phyloP scores from a whole-genome alignment of 2,888 invertebrate genomes.

The Ethmia dodecea region DNA sequence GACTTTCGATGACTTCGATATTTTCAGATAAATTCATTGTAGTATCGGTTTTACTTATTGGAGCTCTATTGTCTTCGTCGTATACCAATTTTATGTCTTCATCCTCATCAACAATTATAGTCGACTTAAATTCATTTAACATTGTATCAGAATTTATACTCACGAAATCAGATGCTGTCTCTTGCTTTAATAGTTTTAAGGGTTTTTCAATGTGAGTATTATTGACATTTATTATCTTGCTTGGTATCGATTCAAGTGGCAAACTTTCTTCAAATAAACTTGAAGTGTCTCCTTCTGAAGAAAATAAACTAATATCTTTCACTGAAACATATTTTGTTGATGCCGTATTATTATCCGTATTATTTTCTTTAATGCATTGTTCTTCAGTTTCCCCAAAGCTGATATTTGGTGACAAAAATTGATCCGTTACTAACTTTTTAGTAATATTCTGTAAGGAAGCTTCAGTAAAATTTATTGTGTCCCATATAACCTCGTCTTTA shows the following conservation, averaged over 20 bases:
- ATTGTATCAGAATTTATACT: conserved; percentile 43
- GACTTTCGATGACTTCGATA: conserved; percentile 35
- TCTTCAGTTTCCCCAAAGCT: conserved; percentile 47
- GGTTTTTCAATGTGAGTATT: conserved; percentile 14
- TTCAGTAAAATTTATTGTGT: conserved; percentile 55
- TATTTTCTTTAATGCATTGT: conserved; percentile 21
- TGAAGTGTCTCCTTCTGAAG: conserved; percentile 67
- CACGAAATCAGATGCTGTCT: conserved; percentile 25
- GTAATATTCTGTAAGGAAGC: conserved; percentile 43
- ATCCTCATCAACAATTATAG: conserved; percentile 43
- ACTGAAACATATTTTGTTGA: conserved; percentile 28
- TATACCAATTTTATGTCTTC: conserved; percentile 59
- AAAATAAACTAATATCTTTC: conserved; percentile 62
- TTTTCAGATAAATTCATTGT: conserved; percentile 27
- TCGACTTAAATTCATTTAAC: conserved; percentile 48
- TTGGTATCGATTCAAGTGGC: conserved; percentile 67
- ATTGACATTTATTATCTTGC: conserved; percentile 59
- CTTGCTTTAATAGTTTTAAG: conserved; percentile 17
- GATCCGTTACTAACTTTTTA: conserved; percentile 36
- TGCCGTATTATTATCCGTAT: conserved; percentile 17
- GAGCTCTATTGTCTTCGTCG: conserved; percentile 39
- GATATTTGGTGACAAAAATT: conserved; percentile 52
- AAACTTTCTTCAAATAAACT: conserved; percentile 79
- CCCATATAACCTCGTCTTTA: conserved; percentile 54
- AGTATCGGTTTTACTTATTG: conserved; percentile 23